Evolutionary conservation across 2,888 invertebrate species (phyloP).

Genomic region (Eupelmus urozonus): DNA sequence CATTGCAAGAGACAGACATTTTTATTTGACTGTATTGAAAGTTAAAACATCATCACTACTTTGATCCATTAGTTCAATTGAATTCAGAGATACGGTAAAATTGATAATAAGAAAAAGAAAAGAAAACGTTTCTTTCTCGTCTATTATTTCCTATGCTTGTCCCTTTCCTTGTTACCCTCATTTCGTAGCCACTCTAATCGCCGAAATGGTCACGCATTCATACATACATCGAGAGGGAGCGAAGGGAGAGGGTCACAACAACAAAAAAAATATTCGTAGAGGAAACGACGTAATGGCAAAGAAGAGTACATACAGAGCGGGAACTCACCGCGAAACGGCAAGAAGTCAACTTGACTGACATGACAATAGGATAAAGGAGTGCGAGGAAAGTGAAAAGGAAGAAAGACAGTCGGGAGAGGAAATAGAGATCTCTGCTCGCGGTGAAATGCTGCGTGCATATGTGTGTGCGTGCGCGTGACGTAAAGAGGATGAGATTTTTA

Average conservation of each 20-base stretch:
- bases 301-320: no score
- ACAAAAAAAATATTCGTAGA: neutral
- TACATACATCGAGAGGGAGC: neutral
- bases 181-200: neutral
- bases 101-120: no score
- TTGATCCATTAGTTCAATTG: no score
- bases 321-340: no score
- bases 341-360: neutral
- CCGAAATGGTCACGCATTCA: neutral
- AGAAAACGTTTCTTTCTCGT: no score
- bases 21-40: no score
- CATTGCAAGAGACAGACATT: no score
- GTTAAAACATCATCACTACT: no score
- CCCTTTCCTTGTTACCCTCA: neutral
- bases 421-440: neutral
- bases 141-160: no score
- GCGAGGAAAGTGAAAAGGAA: constrained; percentile 23
- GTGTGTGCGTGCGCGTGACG: neutral
- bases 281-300: neutral
- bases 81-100: no score
- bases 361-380: neutral
- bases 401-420: neutral
- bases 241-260: neutral
- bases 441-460: neutral
- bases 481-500: neutral